Evolutionary conservation across 2,888 invertebrate genomes (phyloP).

Genomic region (Lasioglossum oenotherae): DNA sequence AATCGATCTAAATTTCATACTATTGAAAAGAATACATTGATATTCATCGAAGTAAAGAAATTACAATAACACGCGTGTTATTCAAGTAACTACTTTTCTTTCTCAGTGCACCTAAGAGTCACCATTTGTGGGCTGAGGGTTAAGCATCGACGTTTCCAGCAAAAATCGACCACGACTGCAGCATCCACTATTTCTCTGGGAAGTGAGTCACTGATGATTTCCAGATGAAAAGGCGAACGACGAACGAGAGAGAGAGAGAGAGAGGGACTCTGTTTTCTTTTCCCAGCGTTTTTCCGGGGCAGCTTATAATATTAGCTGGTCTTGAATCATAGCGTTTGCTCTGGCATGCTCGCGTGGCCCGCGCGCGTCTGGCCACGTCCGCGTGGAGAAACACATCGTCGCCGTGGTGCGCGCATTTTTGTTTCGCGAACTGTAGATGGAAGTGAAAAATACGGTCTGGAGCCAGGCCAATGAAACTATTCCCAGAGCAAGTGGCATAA

Average conservation of each 20-base stretch:
- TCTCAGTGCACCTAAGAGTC: too few relatives aligned
- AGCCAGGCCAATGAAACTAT: constrained; percentile 67
- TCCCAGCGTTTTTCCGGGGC: background rate
- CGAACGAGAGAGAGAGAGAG: background rate
- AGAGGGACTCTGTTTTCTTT: background rate
- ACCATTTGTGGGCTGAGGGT: too few relatives aligned
- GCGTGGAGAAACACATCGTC: constrained; percentile 1
- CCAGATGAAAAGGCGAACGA: background rate
- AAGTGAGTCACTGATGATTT: background rate
- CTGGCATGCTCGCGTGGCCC: constrained; percentile 1
- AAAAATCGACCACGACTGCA: background rate
- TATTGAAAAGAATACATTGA: too few relatives aligned
- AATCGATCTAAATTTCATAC: too few relatives aligned
- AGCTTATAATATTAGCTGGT: constrained; percentile 18
- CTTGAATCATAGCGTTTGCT: constrained; percentile 33
- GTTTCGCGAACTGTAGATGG: constrained; percentile 39
- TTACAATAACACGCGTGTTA: too few relatives aligned
- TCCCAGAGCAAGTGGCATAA: constrained; percentile 68
- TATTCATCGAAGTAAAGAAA: too few relatives aligned
- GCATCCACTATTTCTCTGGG: background rate
- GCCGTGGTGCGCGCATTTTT: constrained; percentile 38
- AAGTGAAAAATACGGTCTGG: constrained; percentile 66
- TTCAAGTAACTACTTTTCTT: too few relatives aligned
- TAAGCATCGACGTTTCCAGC: background rate
- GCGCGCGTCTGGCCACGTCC: constrained; percentile 20